Evolutionary conservation across 1,140 invertebrate genomes (phyloP).

Genomic region (Metopolophium dirhodum): DNA sequence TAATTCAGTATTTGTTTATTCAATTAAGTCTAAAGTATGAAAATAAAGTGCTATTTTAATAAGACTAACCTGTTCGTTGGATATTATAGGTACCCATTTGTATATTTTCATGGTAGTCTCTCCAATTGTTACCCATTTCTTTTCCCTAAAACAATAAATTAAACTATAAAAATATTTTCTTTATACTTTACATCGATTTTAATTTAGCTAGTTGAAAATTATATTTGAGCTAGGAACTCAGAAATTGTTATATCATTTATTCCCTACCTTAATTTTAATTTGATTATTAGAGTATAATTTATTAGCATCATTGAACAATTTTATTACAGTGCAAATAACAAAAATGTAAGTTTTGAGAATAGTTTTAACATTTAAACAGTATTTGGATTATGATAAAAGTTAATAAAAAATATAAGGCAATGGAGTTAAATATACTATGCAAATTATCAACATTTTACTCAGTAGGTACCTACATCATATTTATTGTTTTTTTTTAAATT

Average conservation of each 20-base stretch:
- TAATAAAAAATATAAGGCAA: background rate
- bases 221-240: background rate
- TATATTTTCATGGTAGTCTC: slow-evolving; percentile 98
- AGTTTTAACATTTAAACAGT: too few species aligned
- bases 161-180: background rate
- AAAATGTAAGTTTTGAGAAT: too few species aligned
- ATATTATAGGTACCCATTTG: slow-evolving; percentile 95
- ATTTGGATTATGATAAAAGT: too few species aligned
- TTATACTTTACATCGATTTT: background rate
- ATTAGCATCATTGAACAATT: too few species aligned
- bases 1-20: background rate
- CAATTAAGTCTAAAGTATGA: background rate
- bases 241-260: background rate
- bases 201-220: background rate
- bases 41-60: slow-evolving; percentile 59
- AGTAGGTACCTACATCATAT: too few species aligned
- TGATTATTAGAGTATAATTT: too few species aligned
- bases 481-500: background rate
- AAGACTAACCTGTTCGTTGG: slow-evolving; percentile 70
- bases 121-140: slow-evolving; percentile 97
- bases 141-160: slow-evolving; percentile 77
- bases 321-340: too few species aligned
- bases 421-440: background rate
- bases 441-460: background rate
- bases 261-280: background rate